Base-by-base conservation (phyloP, 2,113 vertebrate genomes). In the Phainopepla nitens region DNA sequence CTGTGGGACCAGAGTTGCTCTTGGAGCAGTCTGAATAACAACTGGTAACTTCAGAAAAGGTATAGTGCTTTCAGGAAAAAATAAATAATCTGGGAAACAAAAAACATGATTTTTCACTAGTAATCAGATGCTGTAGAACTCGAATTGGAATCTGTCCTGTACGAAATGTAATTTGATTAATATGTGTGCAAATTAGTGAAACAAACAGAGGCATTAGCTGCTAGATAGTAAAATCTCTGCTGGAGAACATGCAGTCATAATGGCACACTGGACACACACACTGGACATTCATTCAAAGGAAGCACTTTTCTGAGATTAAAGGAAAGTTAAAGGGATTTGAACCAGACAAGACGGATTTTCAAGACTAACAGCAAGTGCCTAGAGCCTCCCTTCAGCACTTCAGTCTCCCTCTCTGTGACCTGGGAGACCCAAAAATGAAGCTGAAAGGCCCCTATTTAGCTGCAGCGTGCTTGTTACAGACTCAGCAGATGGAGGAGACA, bases 401-500 rank as follows among this genome's bases (percentile, higher is more conserved):
- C n/a, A 24, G 13, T 44, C 19, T 60, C 35, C 45, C 29, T 33
- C 12, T 68, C 73, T 82, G 39, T 1, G 1, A n/a, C 15, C 12
- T 36, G 16, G 10, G 29, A 71, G n/a, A 91, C 31, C 9, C 23
- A 33, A 64, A 90, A 91, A 17, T 20, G 18, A 82, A 64, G 64
- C 44, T 53, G 15, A 54, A 84, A 25, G 2, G 16, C 18, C 17
- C 1, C 1, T 36, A 23, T 31, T 89, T n/a, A 71, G 33, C 64
- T 68, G 47, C 58, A 78, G 68, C 33, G 31, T 68, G 79, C 36
- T 44, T 29, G 35, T 57, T 91, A 83, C 44, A 86, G 50, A 47
- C 54, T 28, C 41, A 83, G 56, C 22, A 93, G 76, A 93, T 82
- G 57, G 49, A 82, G 41, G 60, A 95, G 81, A 89, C 82, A 95